phyloP scores from a whole-genome alignment of 2,797 vertebrate species.

The Mus minutoides region DNA sequence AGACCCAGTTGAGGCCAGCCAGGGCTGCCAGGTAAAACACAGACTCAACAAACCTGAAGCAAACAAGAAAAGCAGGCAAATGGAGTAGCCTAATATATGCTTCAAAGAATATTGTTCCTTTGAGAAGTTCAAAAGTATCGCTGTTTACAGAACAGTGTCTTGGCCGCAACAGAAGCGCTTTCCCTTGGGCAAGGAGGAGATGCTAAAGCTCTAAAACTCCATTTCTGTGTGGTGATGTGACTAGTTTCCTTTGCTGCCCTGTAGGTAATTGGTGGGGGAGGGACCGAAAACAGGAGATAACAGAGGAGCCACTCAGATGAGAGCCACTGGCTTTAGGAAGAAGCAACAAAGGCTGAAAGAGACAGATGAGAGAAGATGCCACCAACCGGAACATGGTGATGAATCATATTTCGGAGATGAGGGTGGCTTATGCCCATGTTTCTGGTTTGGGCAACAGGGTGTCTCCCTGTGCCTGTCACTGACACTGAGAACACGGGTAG shows the following conservation, averaged over 20 bases:
- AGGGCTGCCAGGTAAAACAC: background rate
- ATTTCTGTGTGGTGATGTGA: background rate
- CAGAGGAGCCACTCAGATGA: background rate
- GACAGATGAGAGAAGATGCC: background rate
- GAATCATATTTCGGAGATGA: background rate
- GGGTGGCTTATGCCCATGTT: background rate
- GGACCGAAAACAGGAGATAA: background rate
- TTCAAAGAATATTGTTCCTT: background rate
- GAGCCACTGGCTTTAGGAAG: background rate
- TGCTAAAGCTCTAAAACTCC: background rate
- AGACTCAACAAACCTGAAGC: background rate
- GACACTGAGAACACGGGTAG: constrained; percentile 51
- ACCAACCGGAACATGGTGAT: constrained; percentile 14
- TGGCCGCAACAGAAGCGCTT: background rate
- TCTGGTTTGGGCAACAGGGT: constrained; percentile 62
- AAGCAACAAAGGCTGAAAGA: background rate
- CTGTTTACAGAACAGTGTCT: background rate
- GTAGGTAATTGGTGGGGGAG: background rate
- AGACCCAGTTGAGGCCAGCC: background rate
- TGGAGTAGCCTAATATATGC: background rate
- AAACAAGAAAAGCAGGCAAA: background rate
- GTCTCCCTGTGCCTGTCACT: background rate
- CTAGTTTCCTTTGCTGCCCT: background rate
- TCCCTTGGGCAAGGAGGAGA: background rate
- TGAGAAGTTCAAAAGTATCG: background rate